These are phyloP conservation scores for Scarus forsteni DNA, from an alignment of 2,797 vertebrate genomes.

Conservation along the genomic window DNA sequence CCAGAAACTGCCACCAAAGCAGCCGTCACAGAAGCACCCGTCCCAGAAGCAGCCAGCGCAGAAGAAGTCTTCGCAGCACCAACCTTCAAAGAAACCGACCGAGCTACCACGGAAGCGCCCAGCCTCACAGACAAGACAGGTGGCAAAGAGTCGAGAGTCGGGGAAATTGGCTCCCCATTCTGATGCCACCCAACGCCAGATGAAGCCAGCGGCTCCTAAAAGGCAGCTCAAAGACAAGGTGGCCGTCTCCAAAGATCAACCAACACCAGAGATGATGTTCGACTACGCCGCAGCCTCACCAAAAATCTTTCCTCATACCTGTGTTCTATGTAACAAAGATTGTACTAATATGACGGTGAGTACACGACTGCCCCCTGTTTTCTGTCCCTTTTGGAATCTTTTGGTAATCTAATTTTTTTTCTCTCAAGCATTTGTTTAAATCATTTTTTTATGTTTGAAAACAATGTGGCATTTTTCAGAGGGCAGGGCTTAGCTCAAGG, in stretches of 20 bases:
- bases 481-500: no score
- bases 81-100: not conserved
- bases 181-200: not conserved
- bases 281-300: slow-evolving; percentile 94
- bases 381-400: not conserved
- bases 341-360: slow-evolving; percentile 95
- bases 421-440: no score
- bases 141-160: not conserved
- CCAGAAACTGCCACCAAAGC: no score
- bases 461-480: no score
- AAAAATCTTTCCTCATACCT: slow-evolving; percentile 95
- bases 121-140: accelerated
- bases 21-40: no score
- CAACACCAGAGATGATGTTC: slow-evolving; percentile 91
- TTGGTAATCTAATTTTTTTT: not conserved
- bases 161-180: not conserved
- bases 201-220: not conserved
- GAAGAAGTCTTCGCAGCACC: not conserved
- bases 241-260: slow-evolving; percentile 75
- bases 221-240: not conserved
- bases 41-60: no score
- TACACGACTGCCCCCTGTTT: slow-evolving; percentile 59
- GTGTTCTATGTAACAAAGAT: slow-evolving; percentile 96
- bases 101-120: not conserved
- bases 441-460: no score